These are phyloP conservation scores for Sebastes miniatus DNA, from an alignment of 2,797 vertebrate genomes.

Conservation along the genomic window DNA sequence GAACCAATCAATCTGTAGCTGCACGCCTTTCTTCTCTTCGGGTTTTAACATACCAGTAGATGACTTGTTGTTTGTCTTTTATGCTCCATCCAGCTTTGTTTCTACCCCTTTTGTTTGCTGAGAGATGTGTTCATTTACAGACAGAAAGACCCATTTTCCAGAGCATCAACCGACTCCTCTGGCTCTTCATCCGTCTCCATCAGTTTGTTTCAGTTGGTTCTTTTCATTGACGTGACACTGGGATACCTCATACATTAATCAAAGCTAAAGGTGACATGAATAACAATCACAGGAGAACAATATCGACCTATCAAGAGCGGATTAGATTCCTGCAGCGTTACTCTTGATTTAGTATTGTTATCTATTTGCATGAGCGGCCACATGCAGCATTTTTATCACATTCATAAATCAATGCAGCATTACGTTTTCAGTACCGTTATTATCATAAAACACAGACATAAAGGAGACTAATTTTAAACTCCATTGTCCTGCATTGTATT, in stretches of 20 bases:
- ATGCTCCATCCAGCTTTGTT: neutral
- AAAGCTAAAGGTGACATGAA: conserved; percentile 1
- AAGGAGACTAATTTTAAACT: neutral
- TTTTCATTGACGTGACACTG: neutral
- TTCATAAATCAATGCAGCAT: conserved; percentile 3
- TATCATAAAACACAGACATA: neutral
- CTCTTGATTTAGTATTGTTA: neutral
- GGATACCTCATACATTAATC: neutral
- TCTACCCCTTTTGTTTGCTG: neutral
- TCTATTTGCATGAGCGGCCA: neutral
- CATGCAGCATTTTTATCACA: neutral
- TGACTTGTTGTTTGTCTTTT: neutral
- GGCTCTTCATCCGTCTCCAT: neutral
- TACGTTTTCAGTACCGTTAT: neutral
- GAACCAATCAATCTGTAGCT: conserved; percentile 37
- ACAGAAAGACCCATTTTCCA: neutral
- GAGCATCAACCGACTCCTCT: neutral
- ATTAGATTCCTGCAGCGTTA: conserved; percentile 10
- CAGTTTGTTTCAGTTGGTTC: neutral
- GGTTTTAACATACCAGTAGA: neutral
- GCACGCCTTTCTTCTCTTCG: neutral
- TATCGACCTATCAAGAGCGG: neutral
- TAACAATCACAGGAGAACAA: neutral
- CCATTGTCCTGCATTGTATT: neutral
- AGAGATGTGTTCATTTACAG: neutral